Evolutionary conservation across 2,113 vertebrate species (phyloP).

Genomic region (Percopsis transmontana): DNA sequence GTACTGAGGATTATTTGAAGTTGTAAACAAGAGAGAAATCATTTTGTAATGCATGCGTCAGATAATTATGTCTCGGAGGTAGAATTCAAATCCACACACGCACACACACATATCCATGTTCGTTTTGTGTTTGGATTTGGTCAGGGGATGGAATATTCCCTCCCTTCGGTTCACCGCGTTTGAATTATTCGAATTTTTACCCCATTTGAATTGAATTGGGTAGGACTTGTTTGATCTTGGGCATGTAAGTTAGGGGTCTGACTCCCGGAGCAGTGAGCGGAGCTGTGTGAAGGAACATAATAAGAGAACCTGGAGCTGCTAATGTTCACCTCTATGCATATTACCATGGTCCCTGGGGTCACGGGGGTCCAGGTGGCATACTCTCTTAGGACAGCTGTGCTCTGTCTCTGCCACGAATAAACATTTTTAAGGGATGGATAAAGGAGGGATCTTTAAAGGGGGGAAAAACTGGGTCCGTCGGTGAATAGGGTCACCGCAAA

Average conservation of each 20-base stretch:
- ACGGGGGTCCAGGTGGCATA: constrained; percentile 64
- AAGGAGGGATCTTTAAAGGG: constrained; percentile 45
- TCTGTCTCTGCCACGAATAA: constrained; percentile 63
- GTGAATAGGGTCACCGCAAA: constrained; percentile 70
- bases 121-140: constrained; percentile 66
- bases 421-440: constrained; percentile 56
- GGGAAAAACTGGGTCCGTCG: constrained; percentile 60
- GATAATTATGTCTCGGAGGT: constrained; percentile 71
- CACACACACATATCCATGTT: constrained; percentile 21
- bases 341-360: constrained; percentile 70
- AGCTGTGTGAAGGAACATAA: constrained; percentile 71
- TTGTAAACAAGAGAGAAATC: constrained; percentile 67
- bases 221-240: constrained; percentile 80
- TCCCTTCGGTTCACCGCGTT: constrained; percentile 69
- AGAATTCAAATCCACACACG: constrained; percentile 25
- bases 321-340: constrained; percentile 79
- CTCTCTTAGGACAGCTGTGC: constrained; percentile 65
- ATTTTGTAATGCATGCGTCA: constrained; percentile 68
- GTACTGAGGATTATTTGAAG: constrained; percentile 59
- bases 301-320: constrained; percentile 67
- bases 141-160: constrained; percentile 64
- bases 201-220: constrained; percentile 78
- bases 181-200: constrained; percentile 74
- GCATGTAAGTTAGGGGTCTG: constrained; percentile 65
- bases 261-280: constrained; percentile 66